A percentile compares a stretch with the other conserved stretches of the same genome.
Conservation (phyloP, 2,797 vertebrate species). For the Galagoides demidoff region DNA sequence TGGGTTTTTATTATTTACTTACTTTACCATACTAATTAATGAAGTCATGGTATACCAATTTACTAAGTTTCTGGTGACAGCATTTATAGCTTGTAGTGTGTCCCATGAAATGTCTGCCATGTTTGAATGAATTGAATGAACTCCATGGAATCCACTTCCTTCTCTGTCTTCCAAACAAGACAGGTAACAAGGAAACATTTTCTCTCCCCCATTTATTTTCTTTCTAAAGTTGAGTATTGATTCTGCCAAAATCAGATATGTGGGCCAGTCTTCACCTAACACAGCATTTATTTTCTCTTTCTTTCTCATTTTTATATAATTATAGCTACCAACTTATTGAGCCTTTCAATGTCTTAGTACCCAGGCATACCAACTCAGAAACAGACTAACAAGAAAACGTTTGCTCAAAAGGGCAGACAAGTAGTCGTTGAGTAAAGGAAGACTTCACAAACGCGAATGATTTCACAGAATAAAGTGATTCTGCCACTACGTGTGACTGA, state of each 20-base stretch:
- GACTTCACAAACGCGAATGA: background rate
- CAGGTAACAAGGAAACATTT: background rate
- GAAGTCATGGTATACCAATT: background rate
- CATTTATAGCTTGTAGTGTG: background rate
- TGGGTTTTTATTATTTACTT: background rate
- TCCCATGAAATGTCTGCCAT: background rate
- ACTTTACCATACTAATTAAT: background rate
- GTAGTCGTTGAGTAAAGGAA: conserved; percentile 11
- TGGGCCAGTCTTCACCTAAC: background rate
- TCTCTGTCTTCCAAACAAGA: background rate
- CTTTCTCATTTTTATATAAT: background rate
- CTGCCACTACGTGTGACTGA: conserved; percentile 30
- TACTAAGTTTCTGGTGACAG: background rate
- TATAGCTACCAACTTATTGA: background rate
- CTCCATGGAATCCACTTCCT: background rate
- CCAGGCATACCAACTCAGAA: background rate
- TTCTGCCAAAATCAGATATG: background rate
- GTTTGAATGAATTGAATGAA: background rate
- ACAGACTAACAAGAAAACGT: conserved; percentile 1
- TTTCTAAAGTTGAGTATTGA: background rate
- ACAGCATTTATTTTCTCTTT: background rate
- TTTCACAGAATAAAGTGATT: conserved; percentile 51
- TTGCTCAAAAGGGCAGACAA: background rate
- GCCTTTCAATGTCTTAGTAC: background rate
- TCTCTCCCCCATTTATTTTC: background rate